phyloP scores from a whole-genome alignment of 1,140 invertebrate species.

The Saxidomus purpurata region DNA sequence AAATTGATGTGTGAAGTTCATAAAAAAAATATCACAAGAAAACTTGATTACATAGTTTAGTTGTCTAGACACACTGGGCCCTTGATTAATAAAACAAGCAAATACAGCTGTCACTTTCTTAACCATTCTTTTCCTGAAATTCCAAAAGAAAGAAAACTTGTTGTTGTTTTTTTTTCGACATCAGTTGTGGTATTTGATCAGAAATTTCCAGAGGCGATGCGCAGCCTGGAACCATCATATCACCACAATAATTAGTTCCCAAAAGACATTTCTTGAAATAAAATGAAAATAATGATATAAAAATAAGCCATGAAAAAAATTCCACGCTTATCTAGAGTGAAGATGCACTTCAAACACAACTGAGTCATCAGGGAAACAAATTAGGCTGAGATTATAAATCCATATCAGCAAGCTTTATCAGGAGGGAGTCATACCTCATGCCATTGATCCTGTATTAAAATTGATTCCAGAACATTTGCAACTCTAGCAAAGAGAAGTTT shows the following conservation, averaged over 20 bases:
- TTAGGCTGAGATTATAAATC: not conserved
- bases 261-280: conserved; percentile 8
- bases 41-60: conserved; percentile 7
- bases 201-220: not conserved
- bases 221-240: not conserved
- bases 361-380: conserved; percentile 15
- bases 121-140: not conserved
- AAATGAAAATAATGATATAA: not conserved
- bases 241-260: not conserved
- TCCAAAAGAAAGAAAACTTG: too few relatives aligned
- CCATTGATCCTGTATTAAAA: not conserved
- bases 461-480: not conserved
- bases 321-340: not conserved
- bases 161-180: not conserved
- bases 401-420: not conserved
- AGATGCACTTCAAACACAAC: not conserved
- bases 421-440: conserved; percentile 14
- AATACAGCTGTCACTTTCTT: not conserved
- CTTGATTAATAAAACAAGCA: not conserved
- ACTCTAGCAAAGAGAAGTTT: too few relatives aligned
- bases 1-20: not conserved
- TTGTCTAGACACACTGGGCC: not conserved
- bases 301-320: conserved; percentile 14
- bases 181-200: not conserved
- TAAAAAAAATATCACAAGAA: not conserved